Percentiles rank a stretch among this genome's conserved stretches.
Evolutionary conservation across 2,113 vertebrate species (phyloP).

Genomic region (Eleginops maclovinus): DNA sequence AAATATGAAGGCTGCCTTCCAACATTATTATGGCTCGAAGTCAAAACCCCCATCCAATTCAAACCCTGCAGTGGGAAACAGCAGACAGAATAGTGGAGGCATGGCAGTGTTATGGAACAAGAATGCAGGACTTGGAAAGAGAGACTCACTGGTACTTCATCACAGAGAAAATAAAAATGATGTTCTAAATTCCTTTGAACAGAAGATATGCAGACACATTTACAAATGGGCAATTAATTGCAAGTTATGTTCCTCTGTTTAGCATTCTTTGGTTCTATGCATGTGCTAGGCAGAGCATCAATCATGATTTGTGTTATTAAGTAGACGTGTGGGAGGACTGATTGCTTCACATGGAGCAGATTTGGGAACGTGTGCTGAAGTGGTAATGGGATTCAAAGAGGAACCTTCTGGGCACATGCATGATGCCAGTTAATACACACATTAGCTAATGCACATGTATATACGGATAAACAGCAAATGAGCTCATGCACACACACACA

Average conservation of each 20-base stretch:
- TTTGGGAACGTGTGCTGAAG: conserved; percentile 39
- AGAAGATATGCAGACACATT: conserved; percentile 43
- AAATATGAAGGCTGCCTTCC: conserved; percentile 65
- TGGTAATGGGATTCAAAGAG: conserved; percentile 37
- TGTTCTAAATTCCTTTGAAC: conserved; percentile 40
- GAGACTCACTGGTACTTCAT: conserved; percentile 38
- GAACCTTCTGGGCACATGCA: conserved; percentile 26
- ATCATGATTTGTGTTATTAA: conserved; percentile 63
- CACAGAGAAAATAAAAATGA: conserved; percentile 33
- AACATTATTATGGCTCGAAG: conserved; percentile 58
- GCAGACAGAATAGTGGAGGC: conserved; percentile 49
- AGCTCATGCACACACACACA: conserved; percentile 13
- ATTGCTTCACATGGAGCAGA: conserved; percentile 47
- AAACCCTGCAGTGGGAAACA: conserved; percentile 52
- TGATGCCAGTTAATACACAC: conserved; percentile 15
- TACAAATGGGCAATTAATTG: conserved; percentile 56
- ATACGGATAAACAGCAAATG: conserved; percentile 39
- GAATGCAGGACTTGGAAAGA: conserved; percentile 35
- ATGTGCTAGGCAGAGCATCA: conserved; percentile 50
- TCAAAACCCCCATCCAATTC: conserved; percentile 63
- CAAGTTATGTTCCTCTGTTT: conserved; percentile 54
- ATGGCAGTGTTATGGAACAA: conserved; percentile 47
- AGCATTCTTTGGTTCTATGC: conserved; percentile 39
- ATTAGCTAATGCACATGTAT: conserved; percentile 22
- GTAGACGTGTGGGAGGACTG: conserved; percentile 51